A percentile compares a stretch with the other conserved stretches of the same genome.
phyloP scores from a whole-genome alignment of 2,113 vertebrate genomes.

The Circaetus gallicus region DNA sequence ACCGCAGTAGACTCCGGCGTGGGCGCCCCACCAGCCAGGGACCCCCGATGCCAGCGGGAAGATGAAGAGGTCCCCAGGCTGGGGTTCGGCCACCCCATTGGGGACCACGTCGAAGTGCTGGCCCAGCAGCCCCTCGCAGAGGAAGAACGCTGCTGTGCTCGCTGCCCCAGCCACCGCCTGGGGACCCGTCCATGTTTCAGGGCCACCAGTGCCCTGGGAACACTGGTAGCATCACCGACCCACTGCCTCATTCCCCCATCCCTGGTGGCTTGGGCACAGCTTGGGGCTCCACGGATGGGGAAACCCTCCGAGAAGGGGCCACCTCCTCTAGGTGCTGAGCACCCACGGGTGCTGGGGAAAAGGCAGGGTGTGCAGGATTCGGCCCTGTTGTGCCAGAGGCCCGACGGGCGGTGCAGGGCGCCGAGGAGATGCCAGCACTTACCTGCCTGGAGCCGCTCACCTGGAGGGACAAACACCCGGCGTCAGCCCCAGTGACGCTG shows the following conservation, averaged over 20 bases:
- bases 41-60: not conserved
- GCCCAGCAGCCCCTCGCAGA: constrained; percentile 20
- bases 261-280: not conserved
- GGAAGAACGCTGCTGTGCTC: not conserved
- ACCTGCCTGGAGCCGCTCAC: constrained; percentile 30
- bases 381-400: not conserved
- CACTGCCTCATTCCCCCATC: not conserved
- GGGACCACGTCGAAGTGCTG: not conserved
- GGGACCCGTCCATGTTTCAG: not conserved
- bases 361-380: not conserved
- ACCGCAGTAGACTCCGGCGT: not conserved
- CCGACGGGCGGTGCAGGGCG: fast-evolving
- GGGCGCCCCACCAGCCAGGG: not conserved
- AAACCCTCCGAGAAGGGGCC: not conserved
- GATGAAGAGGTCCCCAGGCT: constrained; percentile 46
- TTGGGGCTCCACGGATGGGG: not conserved
- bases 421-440: not conserved
- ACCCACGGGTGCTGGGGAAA: not conserved
- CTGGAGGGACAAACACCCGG: not conserved
- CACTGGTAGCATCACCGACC: fast-evolving
- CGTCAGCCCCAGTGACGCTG: fast-evolving
- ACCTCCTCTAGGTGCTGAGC: not conserved
- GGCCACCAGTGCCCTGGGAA: not conserved
- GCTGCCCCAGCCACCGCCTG: not conserved
- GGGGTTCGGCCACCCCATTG: not conserved